These are phyloP conservation scores for Agriopis leucophaearia DNA, from an alignment of 2,888 invertebrate genomes.

Conservation along the genomic window DNA sequence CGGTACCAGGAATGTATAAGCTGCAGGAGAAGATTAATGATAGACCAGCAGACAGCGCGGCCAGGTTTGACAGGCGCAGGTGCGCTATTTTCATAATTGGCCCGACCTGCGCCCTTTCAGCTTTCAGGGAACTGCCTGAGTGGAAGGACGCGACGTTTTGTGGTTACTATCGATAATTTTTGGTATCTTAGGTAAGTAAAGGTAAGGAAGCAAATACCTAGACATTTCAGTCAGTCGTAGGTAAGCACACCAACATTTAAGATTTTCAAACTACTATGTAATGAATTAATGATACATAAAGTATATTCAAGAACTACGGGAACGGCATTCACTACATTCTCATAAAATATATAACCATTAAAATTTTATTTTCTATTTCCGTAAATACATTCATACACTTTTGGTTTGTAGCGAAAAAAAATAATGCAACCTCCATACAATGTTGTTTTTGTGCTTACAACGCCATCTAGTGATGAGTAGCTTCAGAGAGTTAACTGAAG, in stretches of 20 bases:
- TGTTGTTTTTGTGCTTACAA: not conserved
- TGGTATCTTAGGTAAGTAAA: too few relatives aligned
- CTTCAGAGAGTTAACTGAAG: conserved; percentile 2
- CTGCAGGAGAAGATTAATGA: conserved; percentile 85
- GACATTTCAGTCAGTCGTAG: too few relatives aligned
- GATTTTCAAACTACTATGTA: too few relatives aligned
- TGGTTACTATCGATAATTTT: not conserved
- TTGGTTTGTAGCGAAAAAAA: too few relatives aligned
- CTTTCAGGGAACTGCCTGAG: conserved; percentile 59
- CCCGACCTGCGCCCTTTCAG: conserved; percentile 82
- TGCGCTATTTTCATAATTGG: conserved; percentile 87
- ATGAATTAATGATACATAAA: too few relatives aligned
- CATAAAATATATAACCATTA: too few relatives aligned
- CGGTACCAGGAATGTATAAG: conserved; percentile 72
- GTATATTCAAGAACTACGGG: too few relatives aligned
- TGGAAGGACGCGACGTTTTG: conserved; percentile 15
- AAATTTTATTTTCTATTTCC: too few relatives aligned
- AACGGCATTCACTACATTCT: too few relatives aligned
- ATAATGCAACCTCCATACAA: not conserved
- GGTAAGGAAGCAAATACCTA: too few relatives aligned
- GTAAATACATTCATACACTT: too few relatives aligned
- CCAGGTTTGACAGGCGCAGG: conserved; percentile 85
- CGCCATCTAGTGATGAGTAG: conserved; percentile 47
- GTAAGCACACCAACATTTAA: too few relatives aligned
- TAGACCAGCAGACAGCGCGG: conserved; percentile 78